Evolutionary conservation across 2,888 invertebrate genomes (phyloP).

Genomic region (Nebria salina): DNA sequence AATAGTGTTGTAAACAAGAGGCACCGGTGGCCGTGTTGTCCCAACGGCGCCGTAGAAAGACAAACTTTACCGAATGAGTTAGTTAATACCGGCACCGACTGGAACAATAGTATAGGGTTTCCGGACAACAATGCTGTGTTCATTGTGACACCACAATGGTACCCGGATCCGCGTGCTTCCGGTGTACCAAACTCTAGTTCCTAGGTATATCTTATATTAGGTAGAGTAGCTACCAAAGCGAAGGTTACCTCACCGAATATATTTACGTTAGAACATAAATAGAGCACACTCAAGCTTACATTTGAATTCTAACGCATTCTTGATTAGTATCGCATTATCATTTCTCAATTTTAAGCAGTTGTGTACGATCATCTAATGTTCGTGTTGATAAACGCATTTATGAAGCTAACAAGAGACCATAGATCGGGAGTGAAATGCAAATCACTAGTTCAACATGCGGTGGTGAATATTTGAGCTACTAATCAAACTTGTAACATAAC

Average conservation of each 20-base stretch:
- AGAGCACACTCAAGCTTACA: not conserved
- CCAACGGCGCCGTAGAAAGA: constrained; percentile 40
- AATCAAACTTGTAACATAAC: not conserved
- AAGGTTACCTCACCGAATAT: not conserved
- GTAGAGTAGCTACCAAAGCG: not conserved
- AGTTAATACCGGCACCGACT: constrained; percentile 39
- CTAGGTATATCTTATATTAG: not conserved
- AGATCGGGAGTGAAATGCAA: not conserved
- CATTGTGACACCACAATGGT: constrained; percentile 42
- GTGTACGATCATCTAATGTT: not conserved
- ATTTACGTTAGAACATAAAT: not conserved
- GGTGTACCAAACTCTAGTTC: not conserved
- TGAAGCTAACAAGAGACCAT: not conserved
- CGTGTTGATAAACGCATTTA: not conserved
- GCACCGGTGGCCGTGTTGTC: constrained; percentile 23
- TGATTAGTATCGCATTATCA: not conserved
- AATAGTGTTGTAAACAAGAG: constrained; percentile 36
- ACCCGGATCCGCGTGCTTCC: constrained; percentile 11
- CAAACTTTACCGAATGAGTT: constrained; percentile 46
- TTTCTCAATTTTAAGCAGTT: not conserved
- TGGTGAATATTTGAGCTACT: not conserved
- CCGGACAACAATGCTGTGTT: constrained; percentile 45
- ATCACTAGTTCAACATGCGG: not conserved
- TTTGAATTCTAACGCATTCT: not conserved
- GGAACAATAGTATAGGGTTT: constrained; percentile 42